Evolutionary conservation across 2,797 vertebrate species (phyloP), one percentile per base, ranked within the genome.

Genomic region (Todus mexicanus): DNA sequence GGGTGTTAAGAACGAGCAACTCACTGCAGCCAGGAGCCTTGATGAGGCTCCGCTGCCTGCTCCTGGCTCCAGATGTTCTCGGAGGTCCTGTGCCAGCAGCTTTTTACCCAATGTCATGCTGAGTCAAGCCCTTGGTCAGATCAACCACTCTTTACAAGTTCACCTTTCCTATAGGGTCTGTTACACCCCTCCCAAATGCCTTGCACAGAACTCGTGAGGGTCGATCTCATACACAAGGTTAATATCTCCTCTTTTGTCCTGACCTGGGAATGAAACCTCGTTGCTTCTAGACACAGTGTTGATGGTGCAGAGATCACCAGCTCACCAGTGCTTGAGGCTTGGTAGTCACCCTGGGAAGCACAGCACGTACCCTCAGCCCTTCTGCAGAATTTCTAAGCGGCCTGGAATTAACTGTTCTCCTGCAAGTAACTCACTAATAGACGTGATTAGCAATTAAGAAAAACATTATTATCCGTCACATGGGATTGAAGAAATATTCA

Each of bases 401-500:
- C 72, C 78, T 73, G 80, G 79, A 95, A 95, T 91, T 80, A 94
- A 88, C 80, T 82, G 75, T 90, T 95, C 84, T 93, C 57, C 75
- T 86, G 86, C 94, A 96, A 94, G 53, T 92, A 90, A 84, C 76
- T 94, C 57, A 19, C 95, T 96, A 94, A 96, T 91, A 94, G 91
- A 87, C 0, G 5, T 84, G 90, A 96, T 95, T 94, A 95, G 92
- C 95, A 96, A 93, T 96, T 96, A 97, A 95, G 92, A 91, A 95
- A 95, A 96, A 91, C 88, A 93, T 96, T 94, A 95, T 93, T 96
- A 91, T 91, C 90, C 83, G 87, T 94, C 94, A 71, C 76, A 65
- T 43, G 85, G 87, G 89, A 76, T 65, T 40, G 83, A 89, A 84
- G 73, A 93, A 93, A 90, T 91, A 87, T 86, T 94, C 81, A 11